phyloP scores from a whole-genome alignment of 2,113 vertebrate species.

The Myotis brandtii region DNA sequence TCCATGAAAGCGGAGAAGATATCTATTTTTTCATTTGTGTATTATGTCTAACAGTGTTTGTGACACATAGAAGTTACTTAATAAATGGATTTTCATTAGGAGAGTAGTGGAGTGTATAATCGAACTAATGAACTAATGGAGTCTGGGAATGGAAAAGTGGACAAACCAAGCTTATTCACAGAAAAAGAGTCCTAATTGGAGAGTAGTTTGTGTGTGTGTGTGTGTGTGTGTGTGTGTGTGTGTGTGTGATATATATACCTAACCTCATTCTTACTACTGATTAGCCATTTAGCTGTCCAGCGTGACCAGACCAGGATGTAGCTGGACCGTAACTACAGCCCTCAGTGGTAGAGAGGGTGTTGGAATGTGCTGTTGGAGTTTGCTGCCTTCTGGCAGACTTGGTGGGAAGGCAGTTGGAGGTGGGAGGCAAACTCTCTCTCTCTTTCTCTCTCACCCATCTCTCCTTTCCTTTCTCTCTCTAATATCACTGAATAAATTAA shows the following conservation, averaged over 20 bases:
- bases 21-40: neutral
- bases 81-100: slow-evolving; percentile 9
- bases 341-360: no score
- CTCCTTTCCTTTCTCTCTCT: neutral
- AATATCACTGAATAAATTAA: neutral
- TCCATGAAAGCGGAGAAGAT: neutral
- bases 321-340: no score
- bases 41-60: neutral
- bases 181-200: neutral
- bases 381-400: no score
- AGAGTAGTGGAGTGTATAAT: neutral
- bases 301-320: no score
- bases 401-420: no score
- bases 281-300: no score
- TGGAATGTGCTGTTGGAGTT: no score
- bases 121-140: neutral
- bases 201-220: neutral
- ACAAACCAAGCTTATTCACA: neutral
- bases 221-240: no score
- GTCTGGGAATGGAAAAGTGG: neutral
- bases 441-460: neutral
- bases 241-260: no score
- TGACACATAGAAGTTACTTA: neutral
- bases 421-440: no score
- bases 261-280: no score